These are phyloP conservation scores for Sclerurus mexicanus DNA, from an alignment of 2,113 vertebrate species.

Conservation along the genomic window DNA sequence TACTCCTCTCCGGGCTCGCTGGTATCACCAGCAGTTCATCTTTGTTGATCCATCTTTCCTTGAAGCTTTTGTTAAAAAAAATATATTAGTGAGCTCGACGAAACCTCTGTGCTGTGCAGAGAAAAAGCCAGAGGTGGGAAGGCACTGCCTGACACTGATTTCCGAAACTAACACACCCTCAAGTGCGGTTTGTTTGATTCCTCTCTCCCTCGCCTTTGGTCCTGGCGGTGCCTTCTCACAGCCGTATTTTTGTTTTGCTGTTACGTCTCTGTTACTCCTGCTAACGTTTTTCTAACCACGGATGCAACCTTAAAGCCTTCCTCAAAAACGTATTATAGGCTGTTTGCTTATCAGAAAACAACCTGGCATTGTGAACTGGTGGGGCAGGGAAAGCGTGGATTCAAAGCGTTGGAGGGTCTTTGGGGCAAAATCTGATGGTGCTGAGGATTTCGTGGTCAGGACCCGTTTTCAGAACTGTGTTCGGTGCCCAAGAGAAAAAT, in stretches of 20 bases:
- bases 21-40: neutral
- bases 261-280: neutral
- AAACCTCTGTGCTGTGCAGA: neutral
- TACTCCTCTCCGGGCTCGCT: neutral
- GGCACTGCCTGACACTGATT: neutral
- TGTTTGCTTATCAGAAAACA: neutral
- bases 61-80: neutral
- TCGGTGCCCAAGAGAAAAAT: neutral
- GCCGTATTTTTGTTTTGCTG: neutral
- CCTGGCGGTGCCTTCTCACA: neutral
- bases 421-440: neutral
- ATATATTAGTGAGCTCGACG: neutral
- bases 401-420: neutral
- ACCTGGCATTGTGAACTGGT: neutral
- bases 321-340: neutral
- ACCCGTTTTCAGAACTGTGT: neutral
- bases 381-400: neutral
- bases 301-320: neutral
- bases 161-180: neutral
- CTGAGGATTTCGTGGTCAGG: neutral
- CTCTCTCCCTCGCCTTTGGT: neutral
- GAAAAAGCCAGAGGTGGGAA: neutral
- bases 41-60: neutral
- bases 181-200: neutral
- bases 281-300: neutral